A percentile compares a stretch with the other conserved stretches of the same genome.
phyloP scores from a whole-genome alignment of 1,140 invertebrate species.

The Drosophila gunungcola region DNA sequence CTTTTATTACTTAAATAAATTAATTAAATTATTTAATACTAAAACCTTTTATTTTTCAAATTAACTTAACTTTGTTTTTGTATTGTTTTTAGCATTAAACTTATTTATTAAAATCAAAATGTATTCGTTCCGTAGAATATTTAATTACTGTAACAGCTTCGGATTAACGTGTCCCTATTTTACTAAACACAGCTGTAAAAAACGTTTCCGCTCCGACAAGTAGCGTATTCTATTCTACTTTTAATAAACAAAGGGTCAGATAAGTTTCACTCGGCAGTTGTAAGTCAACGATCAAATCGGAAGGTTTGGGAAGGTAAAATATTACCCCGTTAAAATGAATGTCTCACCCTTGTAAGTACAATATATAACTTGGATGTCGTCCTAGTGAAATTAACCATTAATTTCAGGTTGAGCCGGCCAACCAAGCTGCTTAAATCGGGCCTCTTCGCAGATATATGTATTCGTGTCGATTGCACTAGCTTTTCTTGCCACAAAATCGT shows the following conservation, averaged over 20 bases:
- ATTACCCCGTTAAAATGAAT: not conserved
- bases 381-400: too few species aligned
- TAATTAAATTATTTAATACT: too few species aligned
- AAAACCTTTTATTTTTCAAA: too few species aligned
- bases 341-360: not conserved
- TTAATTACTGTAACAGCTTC: too few species aligned
- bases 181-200: not conserved
- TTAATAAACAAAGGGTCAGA: too few species aligned
- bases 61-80: too few species aligned
- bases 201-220: not conserved
- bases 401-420: not conserved
- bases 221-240: too few species aligned
- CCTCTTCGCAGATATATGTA: not conserved
- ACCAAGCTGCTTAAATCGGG: not conserved
- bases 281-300: not conserved
- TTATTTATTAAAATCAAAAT: too few species aligned
- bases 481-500: not conserved
- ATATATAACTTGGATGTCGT: too few species aligned
- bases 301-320: not conserved
- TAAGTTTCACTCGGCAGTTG: not conserved
- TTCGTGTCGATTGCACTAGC: not conserved
- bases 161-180: not conserved
- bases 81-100: too few species aligned
- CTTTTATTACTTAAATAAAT: too few species aligned
- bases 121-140: too few species aligned